Percentiles rank a stretch among this genome's conserved stretches.
These are phyloP conservation scores for Zaprionus camerounensis DNA, from an alignment of 1,140 invertebrate genomes.

Conservation along the genomic window DNA sequence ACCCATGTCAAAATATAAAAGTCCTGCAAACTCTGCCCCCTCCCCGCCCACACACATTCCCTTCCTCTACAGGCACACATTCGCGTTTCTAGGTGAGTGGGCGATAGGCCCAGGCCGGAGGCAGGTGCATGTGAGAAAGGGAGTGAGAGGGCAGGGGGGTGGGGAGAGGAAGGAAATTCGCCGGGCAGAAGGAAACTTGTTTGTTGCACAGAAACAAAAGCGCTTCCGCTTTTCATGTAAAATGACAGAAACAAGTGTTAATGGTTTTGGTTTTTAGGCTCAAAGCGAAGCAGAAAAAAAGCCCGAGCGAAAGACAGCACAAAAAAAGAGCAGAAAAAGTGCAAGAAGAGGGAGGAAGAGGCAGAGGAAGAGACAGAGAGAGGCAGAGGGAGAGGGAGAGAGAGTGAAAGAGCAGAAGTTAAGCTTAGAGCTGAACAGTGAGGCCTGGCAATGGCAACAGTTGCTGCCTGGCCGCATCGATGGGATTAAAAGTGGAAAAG, in stretches of 20 bases:
- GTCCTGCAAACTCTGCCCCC: conserved; percentile 34
- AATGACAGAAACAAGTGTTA: conserved; percentile 82
- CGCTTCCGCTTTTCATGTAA: conserved; percentile 80
- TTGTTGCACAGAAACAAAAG: conserved; percentile 81
- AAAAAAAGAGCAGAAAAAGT: not conserved
- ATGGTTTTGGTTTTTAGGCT: conserved; percentile 75
- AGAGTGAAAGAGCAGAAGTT: not conserved
- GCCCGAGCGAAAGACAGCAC: not conserved
- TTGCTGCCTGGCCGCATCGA: not conserved
- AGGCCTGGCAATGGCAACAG: not conserved
- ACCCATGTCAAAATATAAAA: conserved; percentile 76
- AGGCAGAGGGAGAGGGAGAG: not conserved
- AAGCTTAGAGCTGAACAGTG: not conserved
- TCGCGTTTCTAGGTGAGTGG: conserved; percentile 36
- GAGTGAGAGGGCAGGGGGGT: no score
- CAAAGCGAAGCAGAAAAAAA: conserved; percentile 24
- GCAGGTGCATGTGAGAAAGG: conserved; percentile 15
- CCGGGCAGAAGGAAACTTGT: conserved; percentile 69
- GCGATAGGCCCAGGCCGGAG: conserved; percentile 37
- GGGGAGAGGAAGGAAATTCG: not conserved
- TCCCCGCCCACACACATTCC: rapidly evolving
- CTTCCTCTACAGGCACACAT: not conserved
- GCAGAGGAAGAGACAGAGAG: not conserved
- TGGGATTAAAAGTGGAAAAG: not conserved
- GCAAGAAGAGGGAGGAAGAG: not conserved